Percentiles rank a stretch among this genome's conserved stretches.
Evolutionary conservation across 2,888 invertebrate genomes (phyloP).

Genomic region (Chouioia cunea): DNA sequence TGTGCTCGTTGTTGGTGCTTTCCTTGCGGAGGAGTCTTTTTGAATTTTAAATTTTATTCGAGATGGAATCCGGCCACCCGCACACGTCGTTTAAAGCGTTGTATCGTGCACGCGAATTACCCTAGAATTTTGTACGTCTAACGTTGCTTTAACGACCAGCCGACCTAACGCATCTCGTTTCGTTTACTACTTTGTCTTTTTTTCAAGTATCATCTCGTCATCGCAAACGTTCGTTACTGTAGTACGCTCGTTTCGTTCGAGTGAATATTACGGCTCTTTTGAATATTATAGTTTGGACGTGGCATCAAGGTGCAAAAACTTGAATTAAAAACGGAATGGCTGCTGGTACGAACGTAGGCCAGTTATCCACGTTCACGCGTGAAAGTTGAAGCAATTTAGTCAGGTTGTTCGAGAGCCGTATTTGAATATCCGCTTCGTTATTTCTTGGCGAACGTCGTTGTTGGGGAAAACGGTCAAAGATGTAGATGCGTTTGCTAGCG

Average conservation of each 20-base stretch:
- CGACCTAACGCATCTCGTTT: not conserved
- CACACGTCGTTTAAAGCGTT: not conserved
- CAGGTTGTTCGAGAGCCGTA: too few relatives aligned
- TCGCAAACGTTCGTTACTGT: too few relatives aligned
- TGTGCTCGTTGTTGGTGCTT: not conserved
- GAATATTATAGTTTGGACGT: too few relatives aligned
- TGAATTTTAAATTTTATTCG: slow-evolving; percentile 26
- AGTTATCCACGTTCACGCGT: too few relatives aligned
- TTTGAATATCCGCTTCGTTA: too few relatives aligned
- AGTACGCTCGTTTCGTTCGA: not conserved
- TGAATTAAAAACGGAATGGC: too few relatives aligned
- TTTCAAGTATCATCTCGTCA: not conserved
- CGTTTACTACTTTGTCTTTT: not conserved
- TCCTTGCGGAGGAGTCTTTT: not conserved
- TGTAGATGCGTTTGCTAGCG: too few relatives aligned
- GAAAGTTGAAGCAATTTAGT: too few relatives aligned
- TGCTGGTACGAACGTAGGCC: too few relatives aligned
- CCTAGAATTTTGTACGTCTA: not conserved
- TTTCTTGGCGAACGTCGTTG: too few relatives aligned
- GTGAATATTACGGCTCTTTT: not conserved
- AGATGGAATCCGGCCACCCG: not conserved
- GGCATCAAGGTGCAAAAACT: too few relatives aligned
- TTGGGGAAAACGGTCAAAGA: too few relatives aligned
- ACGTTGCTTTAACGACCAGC: not conserved
- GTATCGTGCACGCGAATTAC: not conserved